Percentiles rank a stretch among this genome's conserved stretches.
phyloP scores from a whole-genome alignment of 2,113 vertebrate species.

The Entomyzon cyanotis region DNA sequence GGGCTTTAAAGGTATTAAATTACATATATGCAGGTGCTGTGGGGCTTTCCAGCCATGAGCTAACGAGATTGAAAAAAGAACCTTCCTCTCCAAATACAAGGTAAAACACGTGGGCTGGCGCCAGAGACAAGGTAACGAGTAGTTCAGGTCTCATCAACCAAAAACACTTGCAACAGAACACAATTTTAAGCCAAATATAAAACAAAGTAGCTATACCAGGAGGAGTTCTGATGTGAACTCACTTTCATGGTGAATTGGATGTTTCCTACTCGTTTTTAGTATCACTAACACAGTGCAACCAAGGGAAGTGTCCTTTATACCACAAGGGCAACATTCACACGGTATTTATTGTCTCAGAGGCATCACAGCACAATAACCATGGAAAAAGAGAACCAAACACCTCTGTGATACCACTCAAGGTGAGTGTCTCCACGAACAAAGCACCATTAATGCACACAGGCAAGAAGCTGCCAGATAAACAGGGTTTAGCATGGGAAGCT shows the following conservation, averaged over 20 bases:
- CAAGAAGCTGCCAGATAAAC: not conserved
- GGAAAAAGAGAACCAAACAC: not conserved
- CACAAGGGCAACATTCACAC: not conserved
- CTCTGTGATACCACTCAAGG: not conserved
- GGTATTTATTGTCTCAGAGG: not conserved
- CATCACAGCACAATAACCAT: not conserved
- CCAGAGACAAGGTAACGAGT: not conserved
- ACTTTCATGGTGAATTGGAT: not conserved
- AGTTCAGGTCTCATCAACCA: not conserved
- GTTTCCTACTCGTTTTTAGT: not conserved
- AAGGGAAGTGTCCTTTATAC: not conserved
- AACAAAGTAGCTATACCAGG: not conserved
- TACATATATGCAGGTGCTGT: constrained; percentile 20
- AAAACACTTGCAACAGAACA: not conserved
- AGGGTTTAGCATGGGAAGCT: not conserved
- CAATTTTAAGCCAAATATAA: not conserved
- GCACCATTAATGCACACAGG: not conserved
- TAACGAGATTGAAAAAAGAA: constrained; percentile 27
- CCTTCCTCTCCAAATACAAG: not conserved
- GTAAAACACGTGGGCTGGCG: not conserved
- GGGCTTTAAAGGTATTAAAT: constrained; percentile 29
- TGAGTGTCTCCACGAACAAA: not conserved
- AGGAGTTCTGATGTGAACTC: not conserved
- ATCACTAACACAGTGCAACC: not conserved
- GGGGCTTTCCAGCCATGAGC: constrained; percentile 56